Evolutionary conservation across 1,140 invertebrate genomes (phyloP).

Genomic region (Tribolium madens): DNA sequence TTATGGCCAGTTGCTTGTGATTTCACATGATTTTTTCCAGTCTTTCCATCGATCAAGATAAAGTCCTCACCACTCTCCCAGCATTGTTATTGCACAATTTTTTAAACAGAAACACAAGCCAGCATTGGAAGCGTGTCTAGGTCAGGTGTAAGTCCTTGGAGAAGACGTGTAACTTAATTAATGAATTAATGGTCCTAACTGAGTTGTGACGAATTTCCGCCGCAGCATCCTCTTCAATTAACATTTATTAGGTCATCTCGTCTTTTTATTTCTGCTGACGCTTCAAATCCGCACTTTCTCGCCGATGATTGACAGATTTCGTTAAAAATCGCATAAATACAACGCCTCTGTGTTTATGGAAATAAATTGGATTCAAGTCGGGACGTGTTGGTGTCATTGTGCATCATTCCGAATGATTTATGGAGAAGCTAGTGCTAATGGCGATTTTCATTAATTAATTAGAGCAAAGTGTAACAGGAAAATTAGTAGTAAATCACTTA

Average conservation of each 20-base stretch:
- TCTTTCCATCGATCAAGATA: slow-evolving; percentile 22
- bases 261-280: background rate
- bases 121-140: slow-evolving; percentile 20
- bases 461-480: slow-evolving; percentile 21
- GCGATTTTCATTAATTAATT: slow-evolving; percentile 15
- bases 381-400: background rate
- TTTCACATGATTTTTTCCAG: slow-evolving; percentile 14
- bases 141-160: slow-evolving; percentile 24
- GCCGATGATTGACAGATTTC: background rate
- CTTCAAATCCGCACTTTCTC: slow-evolving; percentile 3
- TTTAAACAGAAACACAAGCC: background rate
- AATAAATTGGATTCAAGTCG: background rate
- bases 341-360: background rate
- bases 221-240: slow-evolving; percentile 30
- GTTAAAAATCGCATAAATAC: background rate
- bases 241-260: slow-evolving; percentile 31
- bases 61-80: slow-evolving; percentile 2
- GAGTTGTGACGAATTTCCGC: slow-evolving; percentile 34
- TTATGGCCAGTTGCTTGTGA: background rate
- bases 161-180: slow-evolving; percentile 23
- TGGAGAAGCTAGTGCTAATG: background rate
- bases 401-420: background rate
- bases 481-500: slow-evolving; percentile 10
- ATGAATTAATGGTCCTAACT: slow-evolving; percentile 36
- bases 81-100: slow-evolving; percentile 27